Evolutionary conservation across 2,888 invertebrate species (phyloP).

Genomic region (Lapara coniferarum): DNA sequence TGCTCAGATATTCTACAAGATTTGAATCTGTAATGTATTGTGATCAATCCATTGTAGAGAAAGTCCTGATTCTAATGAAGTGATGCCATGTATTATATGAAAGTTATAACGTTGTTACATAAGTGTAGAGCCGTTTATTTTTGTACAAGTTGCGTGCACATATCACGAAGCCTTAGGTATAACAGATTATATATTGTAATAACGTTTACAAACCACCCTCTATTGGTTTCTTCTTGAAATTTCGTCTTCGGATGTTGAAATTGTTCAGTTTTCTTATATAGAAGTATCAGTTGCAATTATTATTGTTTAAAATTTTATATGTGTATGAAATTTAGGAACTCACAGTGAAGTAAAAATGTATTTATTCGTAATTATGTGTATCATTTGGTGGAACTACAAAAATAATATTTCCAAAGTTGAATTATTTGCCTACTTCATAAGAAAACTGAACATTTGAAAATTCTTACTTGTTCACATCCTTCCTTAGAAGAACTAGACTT

Average conservation of each 20-base stretch:
- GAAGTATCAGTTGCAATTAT: too few relatives aligned
- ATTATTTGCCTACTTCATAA: background rate
- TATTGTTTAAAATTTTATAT: too few relatives aligned
- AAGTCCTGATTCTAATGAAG: too few relatives aligned
- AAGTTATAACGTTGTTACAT: conserved; percentile 55
- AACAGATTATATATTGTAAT: conserved; percentile 38
- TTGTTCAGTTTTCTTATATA: conserved; percentile 11
- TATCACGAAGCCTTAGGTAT: conserved; percentile 78
- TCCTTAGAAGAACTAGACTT: background rate
- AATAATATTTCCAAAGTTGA: too few relatives aligned
- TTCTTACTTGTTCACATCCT: background rate
- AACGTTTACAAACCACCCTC: background rate
- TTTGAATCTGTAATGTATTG: too few relatives aligned
- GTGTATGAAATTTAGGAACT: too few relatives aligned
- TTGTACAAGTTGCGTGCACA: conserved; percentile 77
- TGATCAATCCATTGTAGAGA: too few relatives aligned
- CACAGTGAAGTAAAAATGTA: too few relatives aligned
- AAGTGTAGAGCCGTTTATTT: conserved; percentile 77
- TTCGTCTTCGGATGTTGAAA: background rate
- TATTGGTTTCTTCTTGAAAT: background rate
- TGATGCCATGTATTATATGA: conserved; percentile 30
- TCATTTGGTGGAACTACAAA: too few relatives aligned
- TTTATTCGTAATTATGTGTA: too few relatives aligned
- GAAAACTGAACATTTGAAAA: background rate
- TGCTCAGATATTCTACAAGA: too few relatives aligned